Conservation (phyloP, 2,888 invertebrate genomes). For the Drosophila phalerata region DNA sequence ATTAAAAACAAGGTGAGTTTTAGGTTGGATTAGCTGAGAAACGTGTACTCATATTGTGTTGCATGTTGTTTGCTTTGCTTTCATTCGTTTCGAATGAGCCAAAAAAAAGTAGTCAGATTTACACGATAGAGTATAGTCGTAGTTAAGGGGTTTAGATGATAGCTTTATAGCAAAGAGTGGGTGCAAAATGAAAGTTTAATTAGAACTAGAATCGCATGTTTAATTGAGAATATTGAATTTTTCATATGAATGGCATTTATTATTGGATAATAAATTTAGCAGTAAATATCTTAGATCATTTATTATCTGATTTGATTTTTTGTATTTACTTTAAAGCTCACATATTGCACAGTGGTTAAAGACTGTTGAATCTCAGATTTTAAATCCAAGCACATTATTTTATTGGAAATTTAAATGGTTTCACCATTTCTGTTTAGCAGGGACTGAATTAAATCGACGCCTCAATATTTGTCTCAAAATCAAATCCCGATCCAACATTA, state of each 20-base stretch:
- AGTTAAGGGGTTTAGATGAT: constrained; percentile 5
- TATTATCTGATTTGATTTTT: neutral
- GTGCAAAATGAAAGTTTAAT: constrained; percentile 5
- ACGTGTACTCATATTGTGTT: constrained; percentile 18
- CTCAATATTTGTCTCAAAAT: constrained; percentile 35
- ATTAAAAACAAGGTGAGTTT: constrained; percentile 58
- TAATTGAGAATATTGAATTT: neutral
- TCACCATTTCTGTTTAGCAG: neutral
- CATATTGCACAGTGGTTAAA: neutral
- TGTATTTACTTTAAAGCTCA: neutral
- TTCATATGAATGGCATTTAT: neutral
- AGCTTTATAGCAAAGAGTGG: constrained; percentile 5
- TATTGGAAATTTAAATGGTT: constrained; percentile 4
- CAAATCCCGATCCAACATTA: constrained; percentile 31
- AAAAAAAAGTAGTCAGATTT: constrained; percentile 14
- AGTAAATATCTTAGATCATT: neutral
- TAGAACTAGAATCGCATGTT: neutral
- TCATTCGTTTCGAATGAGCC: constrained; percentile 18
- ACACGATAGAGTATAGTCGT: neutral
- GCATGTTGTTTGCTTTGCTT: constrained; percentile 40
- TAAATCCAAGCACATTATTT: constrained; percentile 5
- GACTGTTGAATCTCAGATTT: neutral
- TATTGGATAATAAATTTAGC: neutral
- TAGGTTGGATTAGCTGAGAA: constrained; percentile 38
- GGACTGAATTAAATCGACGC: constrained; percentile 29